These are phyloP conservation scores for Andrena chrysosceles DNA, from an alignment of 2,888 invertebrate genomes.

Conservation along the genomic window DNA sequence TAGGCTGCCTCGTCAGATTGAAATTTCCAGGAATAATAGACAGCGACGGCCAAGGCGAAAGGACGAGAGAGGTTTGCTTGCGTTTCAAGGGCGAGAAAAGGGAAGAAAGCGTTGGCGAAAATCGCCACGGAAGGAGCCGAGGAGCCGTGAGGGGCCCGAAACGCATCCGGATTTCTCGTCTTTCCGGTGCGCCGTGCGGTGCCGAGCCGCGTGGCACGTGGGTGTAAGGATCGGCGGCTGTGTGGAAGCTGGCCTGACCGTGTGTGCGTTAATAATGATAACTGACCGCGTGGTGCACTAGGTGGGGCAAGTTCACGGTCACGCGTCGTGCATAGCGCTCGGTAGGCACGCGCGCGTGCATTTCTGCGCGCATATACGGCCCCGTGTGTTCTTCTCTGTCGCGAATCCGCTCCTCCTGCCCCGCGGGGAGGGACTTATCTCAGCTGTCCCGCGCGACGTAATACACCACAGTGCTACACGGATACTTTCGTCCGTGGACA, in stretches of 20 bases:
- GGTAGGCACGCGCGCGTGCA: conserved; percentile 71
- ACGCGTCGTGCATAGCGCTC: conserved; percentile 72
- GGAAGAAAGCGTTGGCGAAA: background rate
- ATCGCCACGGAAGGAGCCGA: conserved; percentile 6
- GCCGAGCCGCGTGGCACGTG: conserved; percentile 14
- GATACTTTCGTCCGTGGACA: no score
- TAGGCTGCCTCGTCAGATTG: background rate
- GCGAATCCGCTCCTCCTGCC: conserved; percentile 33
- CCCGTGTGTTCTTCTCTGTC: conserved; percentile 34
- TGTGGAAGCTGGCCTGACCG: conserved; percentile 31
- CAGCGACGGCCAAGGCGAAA: no score
- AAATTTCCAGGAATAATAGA: background rate
- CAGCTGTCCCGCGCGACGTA: conserved; percentile 47
- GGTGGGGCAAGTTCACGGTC: conserved; percentile 83
- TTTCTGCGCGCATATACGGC: conserved; percentile 59
- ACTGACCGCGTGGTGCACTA: conserved; percentile 76
- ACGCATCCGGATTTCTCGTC: conserved; percentile 49
- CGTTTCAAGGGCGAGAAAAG: no score
- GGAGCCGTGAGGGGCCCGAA: conserved; percentile 7
- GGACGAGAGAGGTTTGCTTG: no score
- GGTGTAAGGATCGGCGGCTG: conserved; percentile 38
- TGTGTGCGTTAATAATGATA: conserved; percentile 80
- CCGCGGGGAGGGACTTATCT: conserved; percentile 55
- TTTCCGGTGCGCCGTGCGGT: conserved; percentile 20
- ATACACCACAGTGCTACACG: conserved; percentile 13